Percentiles rank a stretch among this genome's conserved stretches.
Conservation (phyloP, 2,888 invertebrate species). For the Ecliptopera silaceata region DNA sequence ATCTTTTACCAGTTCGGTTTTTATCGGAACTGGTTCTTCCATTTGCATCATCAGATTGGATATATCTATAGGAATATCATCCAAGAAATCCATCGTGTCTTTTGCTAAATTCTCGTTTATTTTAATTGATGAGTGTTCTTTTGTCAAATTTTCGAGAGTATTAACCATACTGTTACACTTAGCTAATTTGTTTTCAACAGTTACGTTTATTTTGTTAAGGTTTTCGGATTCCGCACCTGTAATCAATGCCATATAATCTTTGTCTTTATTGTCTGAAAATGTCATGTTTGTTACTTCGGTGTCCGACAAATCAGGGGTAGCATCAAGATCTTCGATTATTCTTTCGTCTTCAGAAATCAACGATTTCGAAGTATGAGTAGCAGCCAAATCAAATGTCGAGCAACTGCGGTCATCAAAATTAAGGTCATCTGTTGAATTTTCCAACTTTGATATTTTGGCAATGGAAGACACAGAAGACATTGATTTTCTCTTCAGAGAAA, state of each 20-base stretch:
- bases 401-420: neutral
- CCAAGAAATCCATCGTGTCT: neutral
- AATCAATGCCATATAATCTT: neutral
- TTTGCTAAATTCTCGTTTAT: neutral
- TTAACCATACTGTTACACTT: neutral
- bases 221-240: neutral
- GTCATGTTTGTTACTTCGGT: conserved; percentile 1
- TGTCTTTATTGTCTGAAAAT: neutral
- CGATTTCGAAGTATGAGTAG: neutral
- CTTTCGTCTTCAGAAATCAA: neutral
- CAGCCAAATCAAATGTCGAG: neutral
- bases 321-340: neutral
- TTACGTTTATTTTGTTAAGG: too few species aligned
- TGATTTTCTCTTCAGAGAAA: conserved; percentile 27
- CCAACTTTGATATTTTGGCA: conserved; percentile 24
- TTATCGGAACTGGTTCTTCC: neutral
- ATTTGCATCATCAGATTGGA: neutral
- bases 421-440: neutral
- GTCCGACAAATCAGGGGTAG: conserved; percentile 10
- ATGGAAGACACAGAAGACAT: neutral
- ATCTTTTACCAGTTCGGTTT: too few species aligned
- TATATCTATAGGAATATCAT: conserved; percentile 2
- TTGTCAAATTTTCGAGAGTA: neutral
- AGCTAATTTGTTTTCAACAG: neutral
- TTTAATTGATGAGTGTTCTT: neutral